phyloP scores from a whole-genome alignment of 2,797 vertebrate species.

The Urocyon cinereoargenteus region DNA sequence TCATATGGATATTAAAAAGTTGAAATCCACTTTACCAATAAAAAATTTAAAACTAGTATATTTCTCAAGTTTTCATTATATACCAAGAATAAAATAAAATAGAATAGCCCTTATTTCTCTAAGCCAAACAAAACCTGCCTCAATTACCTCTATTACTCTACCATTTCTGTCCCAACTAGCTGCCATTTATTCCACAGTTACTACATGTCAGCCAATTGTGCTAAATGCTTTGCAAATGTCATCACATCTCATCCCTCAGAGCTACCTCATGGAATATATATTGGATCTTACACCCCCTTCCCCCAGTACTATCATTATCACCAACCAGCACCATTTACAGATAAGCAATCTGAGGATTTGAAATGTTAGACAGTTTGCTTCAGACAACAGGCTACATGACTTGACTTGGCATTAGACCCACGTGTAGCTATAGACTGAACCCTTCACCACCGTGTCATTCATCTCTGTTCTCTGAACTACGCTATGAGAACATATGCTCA shows the following conservation, averaged over 20 bases:
- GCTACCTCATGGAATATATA: background rate
- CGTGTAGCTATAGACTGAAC: background rate
- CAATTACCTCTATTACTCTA: background rate
- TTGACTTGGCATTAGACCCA: background rate
- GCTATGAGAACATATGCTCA: background rate
- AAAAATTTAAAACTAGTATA: background rate
- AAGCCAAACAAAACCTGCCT: conserved; percentile 20
- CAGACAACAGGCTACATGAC: background rate
- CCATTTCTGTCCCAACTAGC: background rate
- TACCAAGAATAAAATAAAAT: conserved; percentile 13
- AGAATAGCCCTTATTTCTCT: background rate
- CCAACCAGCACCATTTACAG: background rate
- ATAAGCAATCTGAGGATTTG: background rate
- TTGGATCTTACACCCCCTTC: background rate
- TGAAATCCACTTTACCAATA: conserved; percentile 42
- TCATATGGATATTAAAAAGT: background rate
- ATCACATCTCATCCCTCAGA: background rate
- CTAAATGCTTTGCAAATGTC: background rate
- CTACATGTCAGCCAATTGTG: background rate
- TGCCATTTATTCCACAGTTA: background rate
- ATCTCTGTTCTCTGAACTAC: background rate
- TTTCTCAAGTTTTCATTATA: conserved; percentile 14
- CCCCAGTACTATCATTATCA: background rate
- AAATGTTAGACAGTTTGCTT: background rate
- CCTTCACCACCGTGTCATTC: background rate